Evolutionary conservation across 2,888 invertebrate species (phyloP), one percentile per base, ranked within the genome.

Genomic region (Temnothorax rugatulus): DNA sequence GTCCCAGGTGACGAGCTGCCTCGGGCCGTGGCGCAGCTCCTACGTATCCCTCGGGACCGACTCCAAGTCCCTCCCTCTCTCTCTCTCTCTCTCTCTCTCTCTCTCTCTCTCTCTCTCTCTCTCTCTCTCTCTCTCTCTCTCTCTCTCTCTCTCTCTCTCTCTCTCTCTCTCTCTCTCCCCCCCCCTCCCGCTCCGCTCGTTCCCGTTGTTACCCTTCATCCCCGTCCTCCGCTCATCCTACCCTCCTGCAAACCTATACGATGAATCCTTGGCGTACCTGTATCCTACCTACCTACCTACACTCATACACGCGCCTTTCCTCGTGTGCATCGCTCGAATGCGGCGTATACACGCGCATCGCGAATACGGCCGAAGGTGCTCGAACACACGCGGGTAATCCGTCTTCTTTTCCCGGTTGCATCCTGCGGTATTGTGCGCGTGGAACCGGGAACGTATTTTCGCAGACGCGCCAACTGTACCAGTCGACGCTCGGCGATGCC

Each of bases 1-100:
- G 94, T 94, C 93, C 94, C 94, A 94, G 93, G 93, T 94, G 93
- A 94, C 94, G 93, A 93, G 93, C 93, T 92, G 93, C 94, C 93
- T 94, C 93, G 92, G 92, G 94, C 93, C 93, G 91, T 93, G 93
- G 91, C 93, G 92, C 92, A 90, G 93, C 92, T 91, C 79, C 92
- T 93, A 93, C 93, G 93, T 91, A 91, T 91, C 93, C 93, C 94
- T 57, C 88, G 94, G 92, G 93, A 93, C 90, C 92, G 90, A 91
- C 92, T 91, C 91, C 90, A 85, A 88, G 88, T 90, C 89, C 84
- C 90, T 81, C 90, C 64, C 69, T 64, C 84, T 86, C 86, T 76
- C 84, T 44, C 64, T 38, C 75, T 57, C 74, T 57, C 82, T 73
- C 47, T 21, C 57, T 90, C 88, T 84, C 90, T 76, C 89, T 54